phyloP scores from a whole-genome alignment of 1,140 invertebrate genomes.

The Dendrolimus punctatus region DNA sequence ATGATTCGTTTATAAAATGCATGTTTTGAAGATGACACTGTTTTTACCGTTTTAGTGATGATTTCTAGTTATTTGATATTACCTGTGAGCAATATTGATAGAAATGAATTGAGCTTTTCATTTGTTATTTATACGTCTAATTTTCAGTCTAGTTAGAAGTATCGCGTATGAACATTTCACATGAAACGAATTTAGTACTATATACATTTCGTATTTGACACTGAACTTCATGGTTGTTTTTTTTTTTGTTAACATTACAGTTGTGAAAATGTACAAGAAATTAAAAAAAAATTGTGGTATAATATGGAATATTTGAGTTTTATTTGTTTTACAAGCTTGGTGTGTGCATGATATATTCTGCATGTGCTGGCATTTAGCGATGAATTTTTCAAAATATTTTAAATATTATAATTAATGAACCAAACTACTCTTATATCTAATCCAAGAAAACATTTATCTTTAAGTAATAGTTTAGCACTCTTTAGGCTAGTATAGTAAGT shows the following conservation, averaged over 20 bases:
- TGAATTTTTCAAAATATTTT: conserved; percentile 22
- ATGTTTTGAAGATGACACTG: conserved; percentile 40
- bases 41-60: conserved; percentile 25
- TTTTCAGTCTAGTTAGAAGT: no score
- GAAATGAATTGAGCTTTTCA: conserved; percentile 20
- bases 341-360: conserved; percentile 46
- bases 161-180: no score
- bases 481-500: conserved; percentile 64
- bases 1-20: no score
- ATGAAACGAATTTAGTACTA: no score
- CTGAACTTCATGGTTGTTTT: conserved; percentile 15
- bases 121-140: conserved; percentile 21
- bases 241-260: conserved; percentile 31
- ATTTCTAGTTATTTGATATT: conserved; percentile 32
- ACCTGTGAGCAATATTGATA: conserved; percentile 32
- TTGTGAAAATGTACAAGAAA: conserved; percentile 46
- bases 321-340: conserved; percentile 35
- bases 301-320: conserved; percentile 38
- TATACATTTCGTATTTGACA: background rate
- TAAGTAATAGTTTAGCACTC: conserved; percentile 62
- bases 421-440: conserved; percentile 1
- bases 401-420: conserved; percentile 6
- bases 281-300: conserved; percentile 30
- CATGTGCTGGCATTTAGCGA: conserved; percentile 25
- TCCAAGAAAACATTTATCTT: conserved; percentile 55